phyloP scores from a whole-genome alignment of 2,888 invertebrate genomes.

The Cheilosia pagana region DNA sequence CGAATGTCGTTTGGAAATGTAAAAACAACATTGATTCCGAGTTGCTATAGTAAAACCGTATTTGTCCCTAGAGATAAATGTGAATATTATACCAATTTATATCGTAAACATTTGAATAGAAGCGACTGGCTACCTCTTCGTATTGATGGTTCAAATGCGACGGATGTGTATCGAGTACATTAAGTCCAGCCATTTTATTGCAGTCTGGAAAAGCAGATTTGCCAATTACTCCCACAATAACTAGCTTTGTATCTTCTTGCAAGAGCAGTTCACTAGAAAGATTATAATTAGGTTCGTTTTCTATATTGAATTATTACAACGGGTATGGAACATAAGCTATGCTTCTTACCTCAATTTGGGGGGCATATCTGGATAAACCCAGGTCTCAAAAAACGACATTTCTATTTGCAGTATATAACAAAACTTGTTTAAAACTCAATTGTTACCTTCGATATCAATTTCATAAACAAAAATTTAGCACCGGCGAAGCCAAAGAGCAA shows the following conservation, averaged over 20 bases:
- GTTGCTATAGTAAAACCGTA: constrained; percentile 86
- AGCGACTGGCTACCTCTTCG: constrained; percentile 75
- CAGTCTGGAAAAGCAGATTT: constrained; percentile 80
- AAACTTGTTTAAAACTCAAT: too few species aligned
- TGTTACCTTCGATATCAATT: too few species aligned
- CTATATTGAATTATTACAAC: not conserved
- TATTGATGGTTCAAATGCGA: constrained; percentile 77
- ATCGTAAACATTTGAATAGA: not conserved
- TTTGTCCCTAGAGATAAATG: constrained; percentile 83
- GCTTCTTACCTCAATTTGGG: constrained; percentile 26
- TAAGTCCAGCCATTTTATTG: constrained; percentile 82
- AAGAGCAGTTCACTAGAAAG: constrained; percentile 77
- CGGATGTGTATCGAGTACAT: constrained; percentile 78
- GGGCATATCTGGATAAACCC: constrained; percentile 50
- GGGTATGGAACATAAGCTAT: too few species aligned
- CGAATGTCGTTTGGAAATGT: constrained; percentile 84
- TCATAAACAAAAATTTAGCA: too few species aligned
- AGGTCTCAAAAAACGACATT: constrained; percentile 54
- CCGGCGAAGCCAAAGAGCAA: not conserved
- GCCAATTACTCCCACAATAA: constrained; percentile 82
- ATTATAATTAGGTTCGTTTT: not conserved
- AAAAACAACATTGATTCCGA: constrained; percentile 84
- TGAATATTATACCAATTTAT: not conserved
- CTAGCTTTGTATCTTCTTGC: constrained; percentile 78
- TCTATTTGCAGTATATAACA: not conserved